These are phyloP conservation scores for Callimorpha dominula DNA, from an alignment of 2,888 invertebrate species.

Conservation along the genomic window DNA sequence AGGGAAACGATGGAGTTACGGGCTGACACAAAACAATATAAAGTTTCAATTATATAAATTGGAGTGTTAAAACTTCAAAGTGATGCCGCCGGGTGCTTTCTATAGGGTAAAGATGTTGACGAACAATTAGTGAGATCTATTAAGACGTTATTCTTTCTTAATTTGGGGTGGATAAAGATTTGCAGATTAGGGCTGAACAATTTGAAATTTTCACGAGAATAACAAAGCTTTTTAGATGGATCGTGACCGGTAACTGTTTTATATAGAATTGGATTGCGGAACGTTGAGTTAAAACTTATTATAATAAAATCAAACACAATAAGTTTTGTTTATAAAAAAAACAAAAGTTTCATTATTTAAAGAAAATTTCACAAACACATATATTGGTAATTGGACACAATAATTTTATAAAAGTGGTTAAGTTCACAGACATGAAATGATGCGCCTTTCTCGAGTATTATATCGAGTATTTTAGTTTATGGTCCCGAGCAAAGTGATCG, in stretches of 20 bases:
- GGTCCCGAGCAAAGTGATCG: too few relatives aligned
- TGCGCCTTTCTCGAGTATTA: too few relatives aligned
- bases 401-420: too few relatives aligned
- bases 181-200: conserved; percentile 1
- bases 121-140: conserved; percentile 59
- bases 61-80: conserved; percentile 72
- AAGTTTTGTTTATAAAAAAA: too few relatives aligned
- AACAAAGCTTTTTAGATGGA: conserved; percentile 1
- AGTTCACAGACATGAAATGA: too few relatives aligned
- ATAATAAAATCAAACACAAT: too few relatives aligned
- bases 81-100: conserved; percentile 61
- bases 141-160: conserved; percentile 48
- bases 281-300: too few relatives aligned
- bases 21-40: conserved; percentile 60
- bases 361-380: too few relatives aligned
- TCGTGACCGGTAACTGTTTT: not conserved
- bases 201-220: not conserved
- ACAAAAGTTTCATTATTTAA: too few relatives aligned
- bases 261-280: too few relatives aligned
- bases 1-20: conserved; percentile 51
- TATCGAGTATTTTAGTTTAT: too few relatives aligned
- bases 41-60: conserved; percentile 76
- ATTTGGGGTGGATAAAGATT: conserved; percentile 19
- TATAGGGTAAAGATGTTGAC: conserved; percentile 56
- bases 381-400: too few relatives aligned